phyloP scores from a whole-genome alignment of 1,140 invertebrate genomes.

The Drosophila navojoa region DNA sequence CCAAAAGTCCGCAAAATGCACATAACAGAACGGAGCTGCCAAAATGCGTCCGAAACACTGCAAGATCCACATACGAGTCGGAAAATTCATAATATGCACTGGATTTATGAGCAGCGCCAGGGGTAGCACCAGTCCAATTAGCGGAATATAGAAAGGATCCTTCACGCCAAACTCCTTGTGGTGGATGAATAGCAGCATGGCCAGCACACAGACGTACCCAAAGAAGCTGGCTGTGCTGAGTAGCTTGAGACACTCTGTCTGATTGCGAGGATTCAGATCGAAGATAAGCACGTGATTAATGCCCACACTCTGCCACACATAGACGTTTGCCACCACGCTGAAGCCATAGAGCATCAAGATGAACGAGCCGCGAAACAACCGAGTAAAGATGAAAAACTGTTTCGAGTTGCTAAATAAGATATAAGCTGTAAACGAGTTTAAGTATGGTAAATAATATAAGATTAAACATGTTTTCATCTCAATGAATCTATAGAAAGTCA shows the following conservation, averaged over 20 bases:
- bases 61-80: slow-evolving; percentile 84
- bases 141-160: slow-evolving; percentile 86
- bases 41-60: slow-evolving; percentile 86
- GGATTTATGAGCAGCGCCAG: slow-evolving; percentile 88
- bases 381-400: slow-evolving; percentile 4
- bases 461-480: too few relatives aligned
- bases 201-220: slow-evolving; percentile 88
- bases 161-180: slow-evolving; percentile 84
- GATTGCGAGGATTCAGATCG: slow-evolving; percentile 90
- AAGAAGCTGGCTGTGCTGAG: slow-evolving; percentile 88
- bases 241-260: slow-evolving; percentile 87
- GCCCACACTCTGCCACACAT: slow-evolving; percentile 89
- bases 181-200: slow-evolving; percentile 84
- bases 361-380: slow-evolving; percentile 88
- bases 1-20: slow-evolving; percentile 96
- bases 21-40: slow-evolving; percentile 92
- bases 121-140: slow-evolving; percentile 85
- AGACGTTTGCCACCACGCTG: slow-evolving; percentile 87
- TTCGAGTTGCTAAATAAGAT: slow-evolving; percentile 39
- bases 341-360: slow-evolving; percentile 87
- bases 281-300: slow-evolving; percentile 93
- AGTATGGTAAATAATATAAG: background rate
- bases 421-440: slow-evolving; percentile 9
- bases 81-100: slow-evolving; percentile 86
- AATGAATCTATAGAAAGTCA: too few relatives aligned